These are phyloP conservation scores for Morus bassanus DNA, from an alignment of 2,797 vertebrate species.

Conservation along the genomic window DNA sequence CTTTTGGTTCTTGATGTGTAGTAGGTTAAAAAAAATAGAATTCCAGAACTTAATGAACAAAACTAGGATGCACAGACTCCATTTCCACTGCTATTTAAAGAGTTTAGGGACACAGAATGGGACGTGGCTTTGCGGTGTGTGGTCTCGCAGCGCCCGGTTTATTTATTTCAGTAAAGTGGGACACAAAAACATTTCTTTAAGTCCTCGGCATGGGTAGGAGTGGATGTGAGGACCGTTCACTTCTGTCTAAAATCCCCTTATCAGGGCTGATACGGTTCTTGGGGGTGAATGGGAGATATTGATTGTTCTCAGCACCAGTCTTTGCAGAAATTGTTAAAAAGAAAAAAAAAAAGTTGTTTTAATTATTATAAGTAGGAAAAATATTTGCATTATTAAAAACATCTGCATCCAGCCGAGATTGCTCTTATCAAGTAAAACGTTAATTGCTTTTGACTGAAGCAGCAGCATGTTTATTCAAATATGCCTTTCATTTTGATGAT, in stretches of 20 bases:
- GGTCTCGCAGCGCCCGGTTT: background rate
- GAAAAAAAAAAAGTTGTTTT: constrained; percentile 6
- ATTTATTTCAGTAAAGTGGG: background rate
- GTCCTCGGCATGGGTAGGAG: background rate
- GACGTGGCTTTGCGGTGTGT: background rate
- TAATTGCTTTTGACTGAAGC: constrained; percentile 61
- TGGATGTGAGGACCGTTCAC: background rate
- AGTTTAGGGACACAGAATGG: background rate
- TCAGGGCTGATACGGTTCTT: background rate
- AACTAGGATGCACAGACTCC: background rate
- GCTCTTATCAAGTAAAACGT: constrained; percentile 45
- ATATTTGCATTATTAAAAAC: constrained; percentile 63
- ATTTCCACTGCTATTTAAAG: background rate
- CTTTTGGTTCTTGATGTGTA: background rate
- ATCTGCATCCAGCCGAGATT: constrained; percentile 53
- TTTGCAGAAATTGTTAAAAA: background rate
- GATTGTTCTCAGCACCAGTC: background rate
- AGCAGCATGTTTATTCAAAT: constrained; percentile 37
- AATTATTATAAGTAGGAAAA: constrained; percentile 53
- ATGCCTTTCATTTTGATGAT: constrained; percentile 25
- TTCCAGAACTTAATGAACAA: background rate
- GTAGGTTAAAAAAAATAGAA: background rate
- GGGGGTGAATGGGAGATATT: background rate
- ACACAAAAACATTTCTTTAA: background rate
- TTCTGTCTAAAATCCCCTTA: background rate